phyloP scores from a whole-genome alignment of 1,140 invertebrate genomes.

The Sminthurinus signatus region DNA sequence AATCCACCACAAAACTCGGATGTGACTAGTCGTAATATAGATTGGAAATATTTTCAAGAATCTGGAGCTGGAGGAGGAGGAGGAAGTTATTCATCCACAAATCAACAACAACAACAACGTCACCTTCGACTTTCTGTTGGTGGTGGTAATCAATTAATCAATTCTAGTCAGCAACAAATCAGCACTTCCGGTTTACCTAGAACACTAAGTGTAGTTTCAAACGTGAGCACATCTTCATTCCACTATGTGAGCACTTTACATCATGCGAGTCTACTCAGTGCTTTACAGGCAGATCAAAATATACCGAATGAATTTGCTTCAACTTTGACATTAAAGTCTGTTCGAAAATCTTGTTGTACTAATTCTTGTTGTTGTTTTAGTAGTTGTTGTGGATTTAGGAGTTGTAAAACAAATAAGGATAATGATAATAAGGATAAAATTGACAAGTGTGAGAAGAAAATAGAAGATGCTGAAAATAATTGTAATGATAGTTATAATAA shows the following conservation, averaged over 20 bases:
- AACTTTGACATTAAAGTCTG: conserved; percentile 64
- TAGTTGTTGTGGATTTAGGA: not conserved
- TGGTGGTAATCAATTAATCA: conserved; percentile 11
- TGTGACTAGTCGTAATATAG: conserved; percentile 8
- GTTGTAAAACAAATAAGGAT: not conserved
- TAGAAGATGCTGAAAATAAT: not conserved
- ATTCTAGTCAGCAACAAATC: not conserved
- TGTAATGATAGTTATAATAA: not conserved
- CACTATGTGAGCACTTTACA: conserved; percentile 75
- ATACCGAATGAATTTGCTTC: conserved; percentile 53
- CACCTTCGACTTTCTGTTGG: conserved; percentile 22
- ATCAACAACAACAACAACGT: conserved; percentile 19
- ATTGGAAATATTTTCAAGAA: conserved; percentile 30
- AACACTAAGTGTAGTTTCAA: conserved; percentile 33
- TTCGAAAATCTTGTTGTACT: conserved; percentile 43
- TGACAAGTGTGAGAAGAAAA: not conserved
- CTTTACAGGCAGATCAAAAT: conserved; percentile 59
- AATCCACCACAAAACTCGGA: not conserved
- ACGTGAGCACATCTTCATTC: conserved; percentile 61
- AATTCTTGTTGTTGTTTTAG: not conserved
- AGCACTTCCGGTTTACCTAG: conserved; percentile 18
- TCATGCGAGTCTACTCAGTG: conserved; percentile 70
- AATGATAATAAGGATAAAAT: not conserved
- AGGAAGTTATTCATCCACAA: no score
- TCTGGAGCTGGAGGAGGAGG: no score